Percentiles rank a stretch among this genome's conserved stretches.
Evolutionary conservation across 2,113 vertebrate genomes (phyloP).

Genomic region (Dasyprocta punctata): DNA sequence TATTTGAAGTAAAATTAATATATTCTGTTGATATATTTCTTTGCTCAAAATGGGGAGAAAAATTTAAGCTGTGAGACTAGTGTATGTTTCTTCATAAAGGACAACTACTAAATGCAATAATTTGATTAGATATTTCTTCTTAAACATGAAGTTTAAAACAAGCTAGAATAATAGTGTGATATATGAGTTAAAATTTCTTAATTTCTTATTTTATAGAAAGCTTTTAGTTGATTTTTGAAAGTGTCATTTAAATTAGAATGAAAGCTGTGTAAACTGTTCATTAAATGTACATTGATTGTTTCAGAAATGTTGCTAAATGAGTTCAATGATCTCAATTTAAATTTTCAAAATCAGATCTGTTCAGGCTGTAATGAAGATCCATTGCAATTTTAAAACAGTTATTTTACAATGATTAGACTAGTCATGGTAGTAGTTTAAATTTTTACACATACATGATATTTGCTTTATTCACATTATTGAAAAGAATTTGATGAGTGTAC

Average conservation of each 20-base stretch:
- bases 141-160: not conserved
- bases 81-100: not conserved
- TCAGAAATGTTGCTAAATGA: not conserved
- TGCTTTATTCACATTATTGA: not conserved
- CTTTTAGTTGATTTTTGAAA: not conserved
- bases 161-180: not conserved
- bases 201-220: not conserved
- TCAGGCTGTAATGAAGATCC: not conserved
- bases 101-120: not conserved
- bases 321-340: not conserved
- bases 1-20: not conserved
- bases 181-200: not conserved
- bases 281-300: not conserved
- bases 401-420: not conserved
- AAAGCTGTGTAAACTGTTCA: not conserved
- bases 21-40: not conserved
- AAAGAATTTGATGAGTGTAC: not conserved
- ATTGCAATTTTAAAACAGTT: not conserved
- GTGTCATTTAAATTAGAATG: not conserved
- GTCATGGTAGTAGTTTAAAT: not conserved
- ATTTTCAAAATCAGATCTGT: not conserved
- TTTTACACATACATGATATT: not conserved
- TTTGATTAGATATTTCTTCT: not conserved
- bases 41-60: not conserved
- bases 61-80: not conserved